A percentile compares a stretch with the other conserved stretches of the same genome.
Evolutionary conservation across 1,140 invertebrate species (phyloP).

Genomic region (Drosophila willistoni): DNA sequence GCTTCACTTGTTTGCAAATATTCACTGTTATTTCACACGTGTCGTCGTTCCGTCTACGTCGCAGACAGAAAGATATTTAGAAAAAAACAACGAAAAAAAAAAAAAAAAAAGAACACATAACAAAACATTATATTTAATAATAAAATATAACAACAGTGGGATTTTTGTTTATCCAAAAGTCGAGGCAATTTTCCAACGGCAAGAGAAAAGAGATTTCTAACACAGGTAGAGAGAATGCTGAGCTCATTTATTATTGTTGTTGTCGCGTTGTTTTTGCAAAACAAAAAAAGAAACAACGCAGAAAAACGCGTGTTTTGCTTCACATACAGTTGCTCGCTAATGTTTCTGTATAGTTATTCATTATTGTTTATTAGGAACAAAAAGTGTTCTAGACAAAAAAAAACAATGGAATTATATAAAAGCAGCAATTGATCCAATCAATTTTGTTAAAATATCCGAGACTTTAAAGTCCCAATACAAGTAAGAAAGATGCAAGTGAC

Average conservation of each 20-base stretch:
- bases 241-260: slow-evolving; percentile 20
- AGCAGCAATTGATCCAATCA: too few relatives aligned
- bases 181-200: too few relatives aligned
- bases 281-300: slow-evolving; percentile 22
- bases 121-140: neutral
- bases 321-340: neutral
- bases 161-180: neutral
- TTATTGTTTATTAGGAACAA: too few relatives aligned
- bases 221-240: slow-evolving; percentile 20
- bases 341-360: neutral
- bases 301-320: slow-evolving; percentile 28
- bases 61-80: slow-evolving; percentile 18
- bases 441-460: too few relatives aligned
- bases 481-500: too few relatives aligned
- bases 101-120: neutral
- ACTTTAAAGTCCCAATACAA: too few relatives aligned
- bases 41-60: slow-evolving; percentile 34
- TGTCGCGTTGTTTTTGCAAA: slow-evolving; percentile 6
- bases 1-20: slow-evolving; percentile 44
- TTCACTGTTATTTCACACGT: slow-evolving; percentile 48
- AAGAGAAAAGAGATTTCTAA: neutral
- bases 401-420: too few relatives aligned
- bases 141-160: neutral
- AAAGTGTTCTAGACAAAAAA: too few relatives aligned
- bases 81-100: slow-evolving; percentile 1